Percentiles rank a stretch among this genome's conserved stretches.
phyloP scores from a whole-genome alignment of 2,888 invertebrate species.

The Agriopis aurantiaria region DNA sequence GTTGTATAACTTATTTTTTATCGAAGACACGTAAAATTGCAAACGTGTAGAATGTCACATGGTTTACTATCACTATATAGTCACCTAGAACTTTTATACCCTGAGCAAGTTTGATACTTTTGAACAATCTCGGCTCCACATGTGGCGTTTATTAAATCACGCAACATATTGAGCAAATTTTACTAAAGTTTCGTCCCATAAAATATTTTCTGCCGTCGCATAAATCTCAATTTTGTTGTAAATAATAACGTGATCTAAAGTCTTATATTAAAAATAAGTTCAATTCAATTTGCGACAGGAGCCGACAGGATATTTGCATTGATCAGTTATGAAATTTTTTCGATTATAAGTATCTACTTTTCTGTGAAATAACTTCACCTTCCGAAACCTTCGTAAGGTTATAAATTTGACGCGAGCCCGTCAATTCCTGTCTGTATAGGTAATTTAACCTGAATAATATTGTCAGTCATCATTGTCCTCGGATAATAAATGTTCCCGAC shows the following conservation, averaged over 20 bases:
- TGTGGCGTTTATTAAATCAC: constrained; percentile 64
- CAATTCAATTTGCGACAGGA: constrained; percentile 11
- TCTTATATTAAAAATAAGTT: constrained; percentile 18
- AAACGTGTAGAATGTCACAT: background rate
- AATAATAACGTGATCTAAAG: constrained; percentile 36
- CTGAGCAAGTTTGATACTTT: constrained; percentile 52
- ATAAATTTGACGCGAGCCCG: constrained; percentile 60
- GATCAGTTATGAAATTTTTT: constrained; percentile 12
- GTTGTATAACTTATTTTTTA: constrained; percentile 43
- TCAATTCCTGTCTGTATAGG: constrained; percentile 55
- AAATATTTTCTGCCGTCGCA: constrained; percentile 52
- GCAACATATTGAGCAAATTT: constrained; percentile 61
- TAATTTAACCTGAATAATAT: constrained; percentile 58
- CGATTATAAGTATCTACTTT: constrained; percentile 11
- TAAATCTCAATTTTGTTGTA: constrained; percentile 47
- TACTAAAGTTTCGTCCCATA: constrained; percentile 53
- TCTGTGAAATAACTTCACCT: constrained; percentile 33
- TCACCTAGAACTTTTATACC: constrained; percentile 37
- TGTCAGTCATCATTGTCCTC: constrained; percentile 55
- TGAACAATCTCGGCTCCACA: constrained; percentile 47
- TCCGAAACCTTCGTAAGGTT: constrained; percentile 47
- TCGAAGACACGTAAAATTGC: constrained; percentile 25
- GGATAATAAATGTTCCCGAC: constrained; percentile 47
- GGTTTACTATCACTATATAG: constrained; percentile 41
- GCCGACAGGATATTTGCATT: background rate